phyloP scores from a whole-genome alignment of 2,113 vertebrate genomes.

The Zosterops lateralis region DNA sequence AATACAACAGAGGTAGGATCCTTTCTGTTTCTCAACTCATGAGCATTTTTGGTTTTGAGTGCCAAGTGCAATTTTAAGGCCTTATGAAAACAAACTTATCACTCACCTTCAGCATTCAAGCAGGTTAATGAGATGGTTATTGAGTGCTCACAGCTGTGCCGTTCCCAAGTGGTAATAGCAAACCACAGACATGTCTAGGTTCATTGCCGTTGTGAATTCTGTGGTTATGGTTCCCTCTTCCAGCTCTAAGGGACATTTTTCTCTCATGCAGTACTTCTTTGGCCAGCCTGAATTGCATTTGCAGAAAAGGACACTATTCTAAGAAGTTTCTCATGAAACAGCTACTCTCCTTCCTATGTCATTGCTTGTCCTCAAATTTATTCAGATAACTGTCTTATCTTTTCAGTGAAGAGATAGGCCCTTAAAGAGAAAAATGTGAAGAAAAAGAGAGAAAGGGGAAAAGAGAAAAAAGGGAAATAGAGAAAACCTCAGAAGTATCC shows the following conservation, averaged over 20 bases:
- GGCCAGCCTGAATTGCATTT: background rate
- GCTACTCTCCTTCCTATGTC: background rate
- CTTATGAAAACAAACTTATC: background rate
- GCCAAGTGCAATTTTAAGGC: background rate
- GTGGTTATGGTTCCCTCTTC: background rate
- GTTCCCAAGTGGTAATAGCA: background rate
- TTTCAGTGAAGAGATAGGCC: background rate
- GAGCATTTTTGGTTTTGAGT: background rate
- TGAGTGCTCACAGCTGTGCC: background rate
- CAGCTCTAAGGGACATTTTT: background rate
- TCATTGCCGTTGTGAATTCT: background rate
- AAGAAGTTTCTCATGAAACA: background rate
- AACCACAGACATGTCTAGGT: background rate
- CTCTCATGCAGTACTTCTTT: background rate
- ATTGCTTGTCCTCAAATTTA: background rate
- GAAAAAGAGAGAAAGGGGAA: background rate
- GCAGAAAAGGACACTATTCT: background rate
- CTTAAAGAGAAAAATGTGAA: background rate
- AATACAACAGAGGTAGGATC: background rate
- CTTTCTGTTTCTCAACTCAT: background rate
- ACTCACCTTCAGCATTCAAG: background rate
- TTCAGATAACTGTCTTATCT: background rate
- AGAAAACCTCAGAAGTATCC: background rate
- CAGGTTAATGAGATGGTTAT: background rate
- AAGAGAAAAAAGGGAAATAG: background rate